Conservation (phyloP, 2,113 vertebrate genomes). For the Redunca redunca region DNA sequence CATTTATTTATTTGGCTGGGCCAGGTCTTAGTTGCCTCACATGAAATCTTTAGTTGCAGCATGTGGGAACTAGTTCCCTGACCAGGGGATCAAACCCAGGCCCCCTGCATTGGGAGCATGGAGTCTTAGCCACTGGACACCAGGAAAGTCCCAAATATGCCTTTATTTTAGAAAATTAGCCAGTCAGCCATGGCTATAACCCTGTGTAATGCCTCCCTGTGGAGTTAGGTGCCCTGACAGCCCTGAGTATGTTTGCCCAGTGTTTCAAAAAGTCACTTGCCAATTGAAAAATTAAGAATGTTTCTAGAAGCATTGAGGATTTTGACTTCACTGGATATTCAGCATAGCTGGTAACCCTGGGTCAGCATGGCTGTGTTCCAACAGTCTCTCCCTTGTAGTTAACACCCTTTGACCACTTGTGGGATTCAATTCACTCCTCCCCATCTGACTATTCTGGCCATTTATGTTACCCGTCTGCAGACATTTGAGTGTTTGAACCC, state of each 20-base stretch:
- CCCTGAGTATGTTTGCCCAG: neutral
- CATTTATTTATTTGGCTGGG: neutral
- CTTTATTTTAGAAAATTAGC: neutral
- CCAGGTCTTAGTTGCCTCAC: neutral
- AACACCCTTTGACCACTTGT: neutral
- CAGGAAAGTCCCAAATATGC: neutral
- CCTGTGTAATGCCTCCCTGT: rapidly evolving
- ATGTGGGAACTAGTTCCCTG: neutral
- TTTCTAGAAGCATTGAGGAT: neutral
- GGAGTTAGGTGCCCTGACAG: neutral
- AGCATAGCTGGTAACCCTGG: neutral
- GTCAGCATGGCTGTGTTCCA: neutral
- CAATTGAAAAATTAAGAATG: neutral
- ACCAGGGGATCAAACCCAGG: neutral
- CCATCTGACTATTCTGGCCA: neutral
- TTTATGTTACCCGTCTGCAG: neutral
- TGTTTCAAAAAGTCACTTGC: neutral
- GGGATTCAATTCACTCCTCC: neutral
- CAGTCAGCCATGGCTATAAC: neutral
- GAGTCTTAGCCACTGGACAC: neutral
- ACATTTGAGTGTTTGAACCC: neutral
- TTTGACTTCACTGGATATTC: neutral
- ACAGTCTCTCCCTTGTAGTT: neutral
- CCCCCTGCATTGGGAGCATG: neutral
- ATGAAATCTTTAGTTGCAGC: neutral